These are phyloP conservation scores for Neofelis nebulosa DNA, from an alignment of 2,113 vertebrate genomes.

Conservation along the genomic window DNA sequence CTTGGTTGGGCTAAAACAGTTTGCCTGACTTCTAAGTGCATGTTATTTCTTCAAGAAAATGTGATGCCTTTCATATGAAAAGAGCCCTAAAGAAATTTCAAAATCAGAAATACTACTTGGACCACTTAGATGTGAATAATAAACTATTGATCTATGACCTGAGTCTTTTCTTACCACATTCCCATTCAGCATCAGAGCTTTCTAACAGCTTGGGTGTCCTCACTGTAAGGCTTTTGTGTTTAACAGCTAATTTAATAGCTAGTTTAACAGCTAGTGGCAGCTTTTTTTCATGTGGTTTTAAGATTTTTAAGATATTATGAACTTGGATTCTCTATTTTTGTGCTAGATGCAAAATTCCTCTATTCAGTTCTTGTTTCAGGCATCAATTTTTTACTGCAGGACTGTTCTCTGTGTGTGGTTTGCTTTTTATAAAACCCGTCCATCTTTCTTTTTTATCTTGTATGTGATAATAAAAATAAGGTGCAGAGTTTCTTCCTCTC, in stretches of 20 bases:
- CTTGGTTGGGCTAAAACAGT: background rate
- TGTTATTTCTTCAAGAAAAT: background rate
- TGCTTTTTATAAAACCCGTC: background rate
- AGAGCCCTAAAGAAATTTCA: background rate
- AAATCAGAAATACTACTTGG: background rate
- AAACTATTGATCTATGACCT: background rate
- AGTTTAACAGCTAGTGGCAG: background rate
- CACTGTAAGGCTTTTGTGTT: background rate
- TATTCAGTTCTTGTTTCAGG: background rate
- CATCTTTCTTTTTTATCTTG: constrained; percentile 1
- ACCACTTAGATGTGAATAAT: background rate
- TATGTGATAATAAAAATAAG: background rate
- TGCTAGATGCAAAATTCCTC: background rate
- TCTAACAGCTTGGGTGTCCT: background rate
- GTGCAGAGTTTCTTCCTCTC: background rate
- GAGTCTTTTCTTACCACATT: background rate
- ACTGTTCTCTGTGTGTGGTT: background rate
- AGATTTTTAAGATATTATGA: background rate
- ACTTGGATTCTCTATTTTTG: background rate
- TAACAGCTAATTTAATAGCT: background rate
- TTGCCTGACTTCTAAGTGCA: background rate
- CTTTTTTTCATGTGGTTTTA: background rate
- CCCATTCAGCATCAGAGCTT: background rate
- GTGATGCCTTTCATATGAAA: background rate
- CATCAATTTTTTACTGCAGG: background rate